Evolutionary conservation across 2,888 invertebrate species (phyloP).

Genomic region (Leptopilina drosophilae): DNA sequence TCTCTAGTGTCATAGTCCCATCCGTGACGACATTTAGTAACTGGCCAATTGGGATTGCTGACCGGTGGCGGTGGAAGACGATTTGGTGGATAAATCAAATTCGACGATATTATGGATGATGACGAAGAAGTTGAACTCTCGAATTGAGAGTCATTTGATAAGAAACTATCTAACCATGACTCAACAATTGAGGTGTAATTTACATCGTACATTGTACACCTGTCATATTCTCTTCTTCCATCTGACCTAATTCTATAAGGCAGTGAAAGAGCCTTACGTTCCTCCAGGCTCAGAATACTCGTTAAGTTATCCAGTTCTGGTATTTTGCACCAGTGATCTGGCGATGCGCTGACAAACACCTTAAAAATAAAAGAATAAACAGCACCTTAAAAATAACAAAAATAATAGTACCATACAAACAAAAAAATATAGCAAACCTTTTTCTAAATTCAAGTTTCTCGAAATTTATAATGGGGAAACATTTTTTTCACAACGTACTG

Average conservation of each 20-base stretch:
- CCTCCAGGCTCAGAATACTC: conserved; percentile 77
- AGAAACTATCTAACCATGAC: conserved; percentile 64
- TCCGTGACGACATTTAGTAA: conserved; percentile 79
- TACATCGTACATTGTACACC: conserved; percentile 79
- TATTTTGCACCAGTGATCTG: conserved; percentile 83
- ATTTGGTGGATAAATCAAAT: conserved; percentile 58
- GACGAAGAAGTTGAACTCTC: conserved; percentile 22
- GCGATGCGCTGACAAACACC: conserved; percentile 85
- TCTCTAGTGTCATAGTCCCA: conserved; percentile 82
- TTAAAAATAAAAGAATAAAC: conserved; percentile 61
- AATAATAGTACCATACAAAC: neutral
- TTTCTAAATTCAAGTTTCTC: too few relatives aligned
- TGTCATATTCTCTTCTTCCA: conserved; percentile 77
- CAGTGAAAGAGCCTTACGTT: conserved; percentile 79
- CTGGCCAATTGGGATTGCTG: conserved; percentile 75
- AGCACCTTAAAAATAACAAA: neutral
- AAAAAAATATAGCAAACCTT: neutral
- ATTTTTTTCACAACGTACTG: too few relatives aligned
- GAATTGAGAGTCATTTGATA: conserved; percentile 45
- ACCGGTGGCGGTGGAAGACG: conserved; percentile 68
- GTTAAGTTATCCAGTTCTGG: conserved; percentile 78
- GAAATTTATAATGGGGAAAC: too few relatives aligned
- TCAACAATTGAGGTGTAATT: conserved; percentile 76
- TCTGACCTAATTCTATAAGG: conserved; percentile 76
- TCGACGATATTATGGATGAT: conserved; percentile 54